A percentile compares a stretch with the other conserved stretches of the same genome.
phyloP scores from a whole-genome alignment of 2,888 invertebrate species.

The Phymatocera aterrima region DNA sequence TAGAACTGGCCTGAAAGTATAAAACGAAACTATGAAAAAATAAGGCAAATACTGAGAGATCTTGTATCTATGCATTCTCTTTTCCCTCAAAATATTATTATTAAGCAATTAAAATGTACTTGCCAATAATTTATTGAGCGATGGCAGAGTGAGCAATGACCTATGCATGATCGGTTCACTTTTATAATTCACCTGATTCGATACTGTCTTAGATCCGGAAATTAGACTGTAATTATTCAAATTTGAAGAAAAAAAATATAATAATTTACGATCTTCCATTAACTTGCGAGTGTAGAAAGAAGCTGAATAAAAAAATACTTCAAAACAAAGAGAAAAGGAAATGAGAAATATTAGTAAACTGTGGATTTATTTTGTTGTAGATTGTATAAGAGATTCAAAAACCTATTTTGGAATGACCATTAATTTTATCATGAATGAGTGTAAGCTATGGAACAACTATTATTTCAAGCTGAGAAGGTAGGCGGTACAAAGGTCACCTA shows the following conservation, averaged over 20 bases:
- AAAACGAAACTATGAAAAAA: background rate
- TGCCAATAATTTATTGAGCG: conserved; percentile 36
- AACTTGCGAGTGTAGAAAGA: background rate
- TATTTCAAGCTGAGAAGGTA: background rate
- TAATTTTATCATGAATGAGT: background rate
- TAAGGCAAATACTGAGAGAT: background rate
- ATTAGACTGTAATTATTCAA: conserved; percentile 8
- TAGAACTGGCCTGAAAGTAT: background rate
- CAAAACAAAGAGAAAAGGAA: background rate
- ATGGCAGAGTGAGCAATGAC: conserved; percentile 27
- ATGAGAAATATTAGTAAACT: no score
- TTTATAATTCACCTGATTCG: background rate
- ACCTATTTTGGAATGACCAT: background rate
- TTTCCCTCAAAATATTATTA: background rate
- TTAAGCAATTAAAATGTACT: background rate
- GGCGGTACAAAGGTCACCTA: background rate
- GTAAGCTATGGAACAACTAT: background rate
- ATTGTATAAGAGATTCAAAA: background rate
- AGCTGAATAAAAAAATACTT: background rate
- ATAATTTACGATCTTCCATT: background rate
- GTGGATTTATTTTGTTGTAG: background rate
- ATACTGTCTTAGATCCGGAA: background rate
- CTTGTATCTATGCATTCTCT: background rate
- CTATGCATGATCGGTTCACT: conserved; percentile 18
- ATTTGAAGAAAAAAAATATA: background rate